Base-by-base conservation (phyloP, 2,797 vertebrate species). In the Argentina silus region DNA sequence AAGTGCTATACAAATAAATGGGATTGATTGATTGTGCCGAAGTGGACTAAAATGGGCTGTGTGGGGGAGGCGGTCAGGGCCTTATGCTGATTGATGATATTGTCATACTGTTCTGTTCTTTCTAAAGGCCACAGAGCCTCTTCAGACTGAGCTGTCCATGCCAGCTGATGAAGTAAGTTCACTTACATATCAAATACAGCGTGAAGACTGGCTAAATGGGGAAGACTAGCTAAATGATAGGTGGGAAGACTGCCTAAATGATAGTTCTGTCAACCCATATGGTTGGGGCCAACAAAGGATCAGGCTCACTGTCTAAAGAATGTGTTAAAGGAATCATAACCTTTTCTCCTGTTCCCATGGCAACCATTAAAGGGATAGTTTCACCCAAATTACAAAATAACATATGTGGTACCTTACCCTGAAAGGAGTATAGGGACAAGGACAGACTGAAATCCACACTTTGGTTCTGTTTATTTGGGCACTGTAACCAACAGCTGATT, bases 261-360 rank as follows among this genome's bases (percentile, higher is more conserved):
- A 36, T 36, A 36, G 27, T 36, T 36, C 27, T 36, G 27, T 36
- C 27, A 36, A 1, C 4, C 27, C 27, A 36, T 36, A 36, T 36
- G 27, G 27, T 36, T 36, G 27, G 27, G 27, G 27, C 27, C 27
- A 67, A 50, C 47, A 21, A 67, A 67, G 23, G 48, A 48, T 23
- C 47, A 15, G 9, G 19, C 64, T 6, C 56, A 59, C 56, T 59
- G 59, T 61, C 59, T 8, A 14, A 36, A 61, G 59, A 21, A 61
- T 62, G 21, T 50, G 44, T 48, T 51, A 9, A n/a, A 59, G 56
- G 19, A 19, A 50, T 45, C 47, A 23, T 19, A 68, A 55, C 67
- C 48, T 55, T 51, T 42, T 43, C 67, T 19, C 11, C 51, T 68
- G 67, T 68, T 68, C 67, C 67, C 67, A 56, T 68, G 51, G 51